These are phyloP conservation scores for Nematostella vectensis DNA, from an alignment of 92 coral and sea anemone genomes.

Conservation along the genomic window DNA sequence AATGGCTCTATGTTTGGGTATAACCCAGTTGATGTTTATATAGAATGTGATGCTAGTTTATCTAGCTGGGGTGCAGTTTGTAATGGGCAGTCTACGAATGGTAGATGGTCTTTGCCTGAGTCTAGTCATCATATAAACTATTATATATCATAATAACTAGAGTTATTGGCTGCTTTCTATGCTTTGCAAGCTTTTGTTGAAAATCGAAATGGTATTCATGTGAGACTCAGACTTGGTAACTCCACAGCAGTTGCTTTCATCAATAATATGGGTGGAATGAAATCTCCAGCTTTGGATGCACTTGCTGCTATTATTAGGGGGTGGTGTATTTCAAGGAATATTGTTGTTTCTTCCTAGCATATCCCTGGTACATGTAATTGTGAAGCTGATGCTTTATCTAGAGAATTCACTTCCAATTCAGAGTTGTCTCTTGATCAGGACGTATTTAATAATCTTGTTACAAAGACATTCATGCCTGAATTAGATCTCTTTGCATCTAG, in stretches of 20 bases:
- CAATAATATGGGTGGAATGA: slow-evolving; percentile 34
- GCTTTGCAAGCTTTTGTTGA: slow-evolving; percentile 17
- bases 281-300: slow-evolving; percentile 7
- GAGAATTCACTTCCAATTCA: slow-evolving; percentile 11
- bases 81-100: slow-evolving; percentile 5
- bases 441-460: slow-evolving; percentile 9
- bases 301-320: slow-evolving; percentile 20
- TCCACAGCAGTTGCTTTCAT: slow-evolving; percentile 29
- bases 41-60: slow-evolving; percentile 40
- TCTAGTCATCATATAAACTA: slow-evolving; percentile 22
- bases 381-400: slow-evolving; percentile 17
- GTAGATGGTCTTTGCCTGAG: slow-evolving; percentile 32
- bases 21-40: slow-evolving; percentile 4
- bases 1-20: slow-evolving; percentile 17
- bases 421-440: slow-evolving; percentile 21
- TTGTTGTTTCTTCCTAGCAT: slow-evolving; percentile 22
- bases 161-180: slow-evolving; percentile 30
- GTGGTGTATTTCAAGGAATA: slow-evolving; percentile 36
- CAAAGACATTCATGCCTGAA: slow-evolving; percentile 13
- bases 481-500: too few relatives aligned
- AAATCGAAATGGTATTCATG: slow-evolving; percentile 5
- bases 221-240: slow-evolving; percentile 11
- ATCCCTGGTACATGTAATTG: slow-evolving; percentile 25
- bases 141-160: too few relatives aligned
- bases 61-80: slow-evolving; percentile 29